These are phyloP conservation scores for Equus przewalskii DNA, from an alignment of 2,113 vertebrate genomes.

Conservation along the genomic window DNA sequence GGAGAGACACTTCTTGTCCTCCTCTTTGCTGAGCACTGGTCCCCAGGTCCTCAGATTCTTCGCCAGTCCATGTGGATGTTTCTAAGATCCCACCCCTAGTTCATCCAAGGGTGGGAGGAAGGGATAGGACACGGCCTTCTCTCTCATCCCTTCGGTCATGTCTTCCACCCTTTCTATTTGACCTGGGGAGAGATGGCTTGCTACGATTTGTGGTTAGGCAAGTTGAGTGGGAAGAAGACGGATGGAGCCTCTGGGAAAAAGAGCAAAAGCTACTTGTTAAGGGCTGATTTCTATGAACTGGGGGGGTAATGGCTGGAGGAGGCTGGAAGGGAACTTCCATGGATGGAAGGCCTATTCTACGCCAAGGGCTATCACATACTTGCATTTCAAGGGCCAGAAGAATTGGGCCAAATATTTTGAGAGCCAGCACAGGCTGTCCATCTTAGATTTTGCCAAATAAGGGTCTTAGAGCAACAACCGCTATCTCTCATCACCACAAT, in stretches of 20 bases:
- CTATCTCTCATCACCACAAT: not conserved
- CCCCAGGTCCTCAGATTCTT: not conserved
- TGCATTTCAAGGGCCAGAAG: not conserved
- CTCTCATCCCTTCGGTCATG: not conserved
- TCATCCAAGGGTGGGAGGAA: not conserved
- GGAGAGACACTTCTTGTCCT: not conserved
- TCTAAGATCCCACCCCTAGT: not conserved
- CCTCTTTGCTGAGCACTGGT: not conserved
- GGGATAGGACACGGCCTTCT: not conserved
- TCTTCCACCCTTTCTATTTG: not conserved
- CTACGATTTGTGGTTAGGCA: not conserved
- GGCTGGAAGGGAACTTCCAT: not conserved
- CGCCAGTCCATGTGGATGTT: not conserved
- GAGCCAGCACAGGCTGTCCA: not conserved
- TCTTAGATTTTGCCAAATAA: not conserved
- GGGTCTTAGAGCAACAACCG: not conserved
- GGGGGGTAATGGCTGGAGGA: not conserved
- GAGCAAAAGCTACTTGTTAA: not conserved
- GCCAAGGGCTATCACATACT: not conserved
- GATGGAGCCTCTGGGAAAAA: not conserved
- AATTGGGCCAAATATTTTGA: not conserved
- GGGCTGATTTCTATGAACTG: not conserved
- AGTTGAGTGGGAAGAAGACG: not conserved
- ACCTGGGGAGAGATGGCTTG: not conserved
- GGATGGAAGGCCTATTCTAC: not conserved